Evolutionary conservation across 2,888 invertebrate species (phyloP).

Genomic region (Cantharis lateralis): DNA sequence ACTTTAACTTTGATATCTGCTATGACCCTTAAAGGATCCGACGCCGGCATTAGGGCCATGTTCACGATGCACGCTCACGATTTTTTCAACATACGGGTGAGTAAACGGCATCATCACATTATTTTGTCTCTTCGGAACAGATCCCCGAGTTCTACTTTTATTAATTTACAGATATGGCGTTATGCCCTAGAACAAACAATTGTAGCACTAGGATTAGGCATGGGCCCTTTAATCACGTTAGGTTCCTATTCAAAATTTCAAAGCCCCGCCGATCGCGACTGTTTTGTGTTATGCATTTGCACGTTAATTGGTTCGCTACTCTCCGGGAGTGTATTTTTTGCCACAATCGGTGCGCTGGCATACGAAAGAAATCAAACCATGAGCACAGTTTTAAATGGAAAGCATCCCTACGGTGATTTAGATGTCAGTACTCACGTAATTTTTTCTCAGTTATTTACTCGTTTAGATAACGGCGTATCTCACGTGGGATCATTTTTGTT

Average conservation of each 20-base stretch:
- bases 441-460: constrained; percentile 24
- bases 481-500: constrained; percentile 11
- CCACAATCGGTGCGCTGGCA: constrained; percentile 30
- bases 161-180: constrained; percentile 27
- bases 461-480: neutral
- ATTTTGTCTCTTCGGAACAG: neutral
- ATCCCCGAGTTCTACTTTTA: neutral
- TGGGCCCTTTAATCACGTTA: constrained; percentile 36
- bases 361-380: constrained; percentile 18
- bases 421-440: constrained; percentile 19
- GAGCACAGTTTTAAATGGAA: constrained; percentile 7
- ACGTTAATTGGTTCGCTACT: constrained; percentile 26
- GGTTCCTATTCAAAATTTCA: constrained; percentile 32
- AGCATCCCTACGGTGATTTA: neutral
- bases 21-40: constrained; percentile 13
- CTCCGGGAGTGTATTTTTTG: constrained; percentile 25
- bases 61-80: neutral
- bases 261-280: constrained; percentile 29
- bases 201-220: constrained; percentile 33
- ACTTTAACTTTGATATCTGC: constrained; percentile 2
- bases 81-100: constrained; percentile 1
- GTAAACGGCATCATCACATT: neutral
- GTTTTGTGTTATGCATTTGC: constrained; percentile 19
- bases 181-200: constrained; percentile 33
- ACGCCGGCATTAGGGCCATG: constrained; percentile 15